Evolutionary conservation across 1,140 invertebrate species (phyloP), one percentile per base, ranked within the genome.

Genomic region (Micrasema minimum): DNA sequence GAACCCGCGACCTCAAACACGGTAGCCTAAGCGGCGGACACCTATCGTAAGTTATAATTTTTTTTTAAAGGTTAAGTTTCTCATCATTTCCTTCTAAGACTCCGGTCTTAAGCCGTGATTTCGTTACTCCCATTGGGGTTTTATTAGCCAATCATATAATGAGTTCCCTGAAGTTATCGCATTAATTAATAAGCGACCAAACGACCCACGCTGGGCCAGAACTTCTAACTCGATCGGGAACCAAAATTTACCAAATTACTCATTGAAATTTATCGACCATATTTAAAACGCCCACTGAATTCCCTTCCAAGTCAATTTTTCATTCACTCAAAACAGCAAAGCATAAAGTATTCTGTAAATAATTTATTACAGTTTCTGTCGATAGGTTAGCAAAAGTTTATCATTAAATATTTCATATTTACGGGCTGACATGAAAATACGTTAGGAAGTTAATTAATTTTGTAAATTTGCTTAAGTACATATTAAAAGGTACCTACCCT

Each of bases 181-280:
- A 71, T 71, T 71, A 71, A 71, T 71, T 71, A 71, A 71, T 71
- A 71, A 71, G 45, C 50, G 69, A 22, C 69, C 61, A 45, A 45
- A 20, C 69, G 69, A 66, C 61, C 69, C 67, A 22, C 31, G 20
- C 48, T 26, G 50, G 31, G 50, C 22, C 23, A 22, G 4, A 70
- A 46, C 62, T 71, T 41, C 53, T 66, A 71, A 71, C 43, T 65
- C 59, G 69, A 71, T 71, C 66, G 61, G 51, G 51, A 59, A 71
- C 69, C 66, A 66, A 22, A 26, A 65, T 53, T 66, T 71, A 46
- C 48, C 61, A 66, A 71, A 71, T 71, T 71, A 57, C 46, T 65
- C 50, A 38, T 26, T 43, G 50, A 53, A 71, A 65, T 71, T 70
- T 71, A 71, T 71, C 61, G 62, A 43, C 43, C 69, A 45, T 65